Conservation (phyloP, 2,113 vertebrate species). For the Steatornis caripensis region DNA sequence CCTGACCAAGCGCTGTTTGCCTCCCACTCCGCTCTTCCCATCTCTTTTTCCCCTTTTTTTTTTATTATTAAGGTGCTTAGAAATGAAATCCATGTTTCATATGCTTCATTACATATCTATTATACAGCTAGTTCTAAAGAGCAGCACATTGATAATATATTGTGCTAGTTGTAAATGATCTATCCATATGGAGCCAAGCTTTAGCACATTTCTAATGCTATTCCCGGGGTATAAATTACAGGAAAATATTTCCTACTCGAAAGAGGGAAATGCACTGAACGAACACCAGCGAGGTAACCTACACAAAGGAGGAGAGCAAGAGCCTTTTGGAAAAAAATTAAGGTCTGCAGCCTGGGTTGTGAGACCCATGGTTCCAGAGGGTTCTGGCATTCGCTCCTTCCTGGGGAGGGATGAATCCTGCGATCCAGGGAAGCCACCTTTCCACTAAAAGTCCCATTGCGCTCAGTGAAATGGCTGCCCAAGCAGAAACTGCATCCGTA, state of each 20-base stretch:
- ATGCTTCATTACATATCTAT: slow-evolving; percentile 73
- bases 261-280: slow-evolving; percentile 29
- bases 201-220: slow-evolving; percentile 71
- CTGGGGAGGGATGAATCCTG: neutral
- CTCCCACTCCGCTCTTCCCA: neutral
- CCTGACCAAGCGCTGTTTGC: slow-evolving; percentile 4
- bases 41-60: neutral
- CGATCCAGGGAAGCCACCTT: accelerated
- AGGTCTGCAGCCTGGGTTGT: neutral
- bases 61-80: slow-evolving; percentile 54
- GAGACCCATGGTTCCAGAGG: neutral
- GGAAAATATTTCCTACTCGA: slow-evolving; percentile 62
- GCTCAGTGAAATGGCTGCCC: neutral
- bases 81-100: slow-evolving; percentile 75
- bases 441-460: neutral
- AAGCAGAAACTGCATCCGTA: neutral
- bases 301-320: slow-evolving; percentile 34
- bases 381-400: neutral
- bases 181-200: slow-evolving; percentile 73
- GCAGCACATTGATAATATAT: slow-evolving; percentile 77
- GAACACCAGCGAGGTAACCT: neutral
- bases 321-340: neutral
- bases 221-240: slow-evolving; percentile 72
- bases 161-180: slow-evolving; percentile 77
- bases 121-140: slow-evolving; percentile 75